Evolutionary conservation across 2,797 vertebrate genomes (phyloP).

Genomic region (Falco novaeseelandiae): DNA sequence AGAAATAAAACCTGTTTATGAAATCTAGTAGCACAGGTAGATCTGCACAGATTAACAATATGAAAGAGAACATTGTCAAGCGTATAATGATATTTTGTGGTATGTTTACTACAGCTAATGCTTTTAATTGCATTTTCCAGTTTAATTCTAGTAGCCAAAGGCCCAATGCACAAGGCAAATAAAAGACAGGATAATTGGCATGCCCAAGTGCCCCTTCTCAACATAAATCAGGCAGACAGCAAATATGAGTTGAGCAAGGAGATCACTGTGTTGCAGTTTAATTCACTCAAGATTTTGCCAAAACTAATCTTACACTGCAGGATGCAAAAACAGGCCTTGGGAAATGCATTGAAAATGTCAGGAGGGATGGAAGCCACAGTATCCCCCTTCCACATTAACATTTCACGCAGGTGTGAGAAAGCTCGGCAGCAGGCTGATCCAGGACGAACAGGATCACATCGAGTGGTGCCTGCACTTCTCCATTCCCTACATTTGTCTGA

Average conservation of each 20-base stretch:
- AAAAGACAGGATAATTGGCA: constrained; percentile 43
- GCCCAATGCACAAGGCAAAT: constrained; percentile 44
- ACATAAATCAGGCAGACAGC: constrained; percentile 47
- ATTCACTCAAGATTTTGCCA: constrained; percentile 27
- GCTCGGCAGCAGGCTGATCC: neutral
- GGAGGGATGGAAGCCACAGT: neutral
- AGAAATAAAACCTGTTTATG: constrained; percentile 5
- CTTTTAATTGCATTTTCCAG: constrained; percentile 65
- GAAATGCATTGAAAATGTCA: neutral
- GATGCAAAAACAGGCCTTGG: neutral
- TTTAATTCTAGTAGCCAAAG: constrained; percentile 70
- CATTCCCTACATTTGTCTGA: neutral
- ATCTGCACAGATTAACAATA: constrained; percentile 31
- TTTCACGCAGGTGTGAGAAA: neutral
- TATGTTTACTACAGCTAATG: constrained; percentile 47
- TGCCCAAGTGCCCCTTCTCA: constrained; percentile 25
- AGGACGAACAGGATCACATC: neutral
- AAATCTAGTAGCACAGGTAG: constrained; percentile 54
- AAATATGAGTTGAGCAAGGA: constrained; percentile 28
- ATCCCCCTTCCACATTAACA: neutral
- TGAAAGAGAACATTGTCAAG: constrained; percentile 56
- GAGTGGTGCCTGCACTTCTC: neutral
- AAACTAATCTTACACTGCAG: constrained; percentile 41
- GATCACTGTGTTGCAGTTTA: neutral
- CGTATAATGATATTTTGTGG: constrained; percentile 55